These are phyloP conservation scores for Pedetes capensis DNA, from an alignment of 2,113 vertebrate genomes.

Conservation along the genomic window DNA sequence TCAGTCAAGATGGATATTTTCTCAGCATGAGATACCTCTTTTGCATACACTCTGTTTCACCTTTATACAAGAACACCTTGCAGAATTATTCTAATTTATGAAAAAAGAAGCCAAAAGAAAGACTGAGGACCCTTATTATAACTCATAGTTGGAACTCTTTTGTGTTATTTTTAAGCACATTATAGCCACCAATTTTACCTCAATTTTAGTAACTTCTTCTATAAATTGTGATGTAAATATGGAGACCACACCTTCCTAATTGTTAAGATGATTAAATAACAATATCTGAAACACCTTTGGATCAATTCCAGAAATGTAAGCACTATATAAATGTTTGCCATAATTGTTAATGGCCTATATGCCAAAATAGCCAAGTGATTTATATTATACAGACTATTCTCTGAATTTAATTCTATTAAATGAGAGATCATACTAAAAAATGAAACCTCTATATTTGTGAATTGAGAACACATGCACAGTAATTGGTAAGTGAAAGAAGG, in stretches of 20 bases:
- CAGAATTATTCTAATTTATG: slow-evolving; percentile 20
- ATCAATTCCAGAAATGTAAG: neutral
- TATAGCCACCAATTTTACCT: neutral
- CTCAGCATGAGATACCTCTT: slow-evolving; percentile 46
- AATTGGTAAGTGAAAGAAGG: neutral
- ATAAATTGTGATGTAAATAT: neutral
- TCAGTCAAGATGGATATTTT: slow-evolving; percentile 62
- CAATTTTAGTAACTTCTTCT: neutral
- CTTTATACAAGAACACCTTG: slow-evolving; percentile 30
- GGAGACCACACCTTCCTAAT: neutral
- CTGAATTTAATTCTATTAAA: neutral
- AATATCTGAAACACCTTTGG: neutral
- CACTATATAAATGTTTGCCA: neutral
- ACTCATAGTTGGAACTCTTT: neutral
- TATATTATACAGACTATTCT: neutral
- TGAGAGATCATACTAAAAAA: neutral
- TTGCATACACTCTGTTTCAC: neutral
- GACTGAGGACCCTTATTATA: neutral
- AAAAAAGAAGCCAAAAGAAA: slow-evolving; percentile 1
- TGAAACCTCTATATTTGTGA: neutral
- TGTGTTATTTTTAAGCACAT: neutral
- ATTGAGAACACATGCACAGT: neutral
- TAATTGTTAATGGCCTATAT: neutral
- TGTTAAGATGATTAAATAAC: neutral
- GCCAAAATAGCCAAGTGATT: neutral